These are phyloP conservation scores for Diplodus sargus DNA, from an alignment of 2,797 vertebrate genomes.

Conservation along the genomic window DNA sequence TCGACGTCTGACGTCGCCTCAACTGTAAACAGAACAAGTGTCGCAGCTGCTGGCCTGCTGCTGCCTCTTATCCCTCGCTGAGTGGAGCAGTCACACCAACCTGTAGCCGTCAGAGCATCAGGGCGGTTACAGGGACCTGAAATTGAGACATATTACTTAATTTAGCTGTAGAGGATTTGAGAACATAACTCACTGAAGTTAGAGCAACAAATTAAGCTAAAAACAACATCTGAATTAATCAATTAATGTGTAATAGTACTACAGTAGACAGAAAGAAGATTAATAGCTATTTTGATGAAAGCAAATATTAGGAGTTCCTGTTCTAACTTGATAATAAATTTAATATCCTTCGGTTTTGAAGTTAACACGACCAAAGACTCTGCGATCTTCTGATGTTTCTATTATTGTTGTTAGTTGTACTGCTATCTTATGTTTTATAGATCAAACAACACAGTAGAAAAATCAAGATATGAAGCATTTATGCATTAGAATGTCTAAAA, in stretches of 20 bases:
- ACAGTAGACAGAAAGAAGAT: too few species aligned
- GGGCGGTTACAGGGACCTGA: background rate
- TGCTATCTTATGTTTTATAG: background rate
- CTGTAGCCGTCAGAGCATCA: background rate
- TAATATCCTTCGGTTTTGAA: background rate
- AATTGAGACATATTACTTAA: background rate
- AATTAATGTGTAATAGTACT: too few species aligned
- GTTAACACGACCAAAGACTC: too few species aligned
- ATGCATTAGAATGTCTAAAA: too few species aligned
- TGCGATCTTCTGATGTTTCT: too few species aligned
- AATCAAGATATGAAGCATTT: too few species aligned
- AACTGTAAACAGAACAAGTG: background rate
- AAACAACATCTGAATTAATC: too few species aligned
- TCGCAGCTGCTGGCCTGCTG: background rate
- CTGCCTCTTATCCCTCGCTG: background rate
- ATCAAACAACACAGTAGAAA: background rate
- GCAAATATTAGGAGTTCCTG: background rate
- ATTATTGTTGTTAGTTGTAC: too few species aligned
- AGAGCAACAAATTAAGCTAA: too few species aligned
- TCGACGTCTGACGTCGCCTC: background rate
- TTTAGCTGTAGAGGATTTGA: background rate
- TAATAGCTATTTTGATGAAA: too few species aligned
- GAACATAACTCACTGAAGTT: too few species aligned
- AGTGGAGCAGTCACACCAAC: background rate
- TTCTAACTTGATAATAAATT: too few species aligned